phyloP scores from a whole-genome alignment of 2,113 vertebrate genomes.

The Seriola dumerili region DNA sequence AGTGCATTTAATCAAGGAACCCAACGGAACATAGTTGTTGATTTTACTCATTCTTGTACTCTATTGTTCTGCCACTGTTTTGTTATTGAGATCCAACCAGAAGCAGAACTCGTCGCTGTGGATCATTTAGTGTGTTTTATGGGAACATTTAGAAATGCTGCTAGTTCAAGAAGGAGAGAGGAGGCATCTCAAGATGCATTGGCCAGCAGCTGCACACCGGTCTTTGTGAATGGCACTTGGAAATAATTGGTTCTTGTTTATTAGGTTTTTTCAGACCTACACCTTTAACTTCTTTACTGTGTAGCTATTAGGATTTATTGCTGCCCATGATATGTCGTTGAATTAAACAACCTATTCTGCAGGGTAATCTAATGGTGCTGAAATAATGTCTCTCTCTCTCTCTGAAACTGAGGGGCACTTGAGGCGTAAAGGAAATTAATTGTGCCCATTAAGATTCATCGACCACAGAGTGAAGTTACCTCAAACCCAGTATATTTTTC shows the following conservation, averaged over 20 bases:
- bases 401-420: slow-evolving; percentile 73
- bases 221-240: slow-evolving; percentile 59
- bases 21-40: slow-evolving; percentile 50
- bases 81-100: slow-evolving; percentile 55
- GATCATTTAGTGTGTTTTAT: slow-evolving; percentile 61
- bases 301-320: slow-evolving; percentile 77
- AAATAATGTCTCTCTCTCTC: slow-evolving; percentile 77
- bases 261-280: slow-evolving; percentile 66
- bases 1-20: slow-evolving; percentile 53
- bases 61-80: slow-evolving; percentile 1
- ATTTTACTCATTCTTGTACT: slow-evolving; percentile 66
- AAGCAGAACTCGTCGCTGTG: slow-evolving; percentile 42
- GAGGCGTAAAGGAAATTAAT: slow-evolving; percentile 80
- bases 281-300: slow-evolving; percentile 75
- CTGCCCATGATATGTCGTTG: slow-evolving; percentile 61
- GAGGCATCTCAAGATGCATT: slow-evolving; percentile 43
- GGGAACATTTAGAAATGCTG: slow-evolving; percentile 45
- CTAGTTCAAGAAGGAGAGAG: slow-evolving; percentile 30
- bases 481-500: slow-evolving; percentile 61
- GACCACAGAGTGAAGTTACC: slow-evolving; percentile 68
- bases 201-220: slow-evolving; percentile 13
- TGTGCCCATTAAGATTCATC: slow-evolving; percentile 82
- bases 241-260: slow-evolving; percentile 82
- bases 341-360: slow-evolving; percentile 77
- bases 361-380: slow-evolving; percentile 79